A percentile compares a stretch with the other conserved stretches of the same genome.
phyloP scores from a whole-genome alignment of 2,113 vertebrate genomes.

The Carettochelys insculpta region DNA sequence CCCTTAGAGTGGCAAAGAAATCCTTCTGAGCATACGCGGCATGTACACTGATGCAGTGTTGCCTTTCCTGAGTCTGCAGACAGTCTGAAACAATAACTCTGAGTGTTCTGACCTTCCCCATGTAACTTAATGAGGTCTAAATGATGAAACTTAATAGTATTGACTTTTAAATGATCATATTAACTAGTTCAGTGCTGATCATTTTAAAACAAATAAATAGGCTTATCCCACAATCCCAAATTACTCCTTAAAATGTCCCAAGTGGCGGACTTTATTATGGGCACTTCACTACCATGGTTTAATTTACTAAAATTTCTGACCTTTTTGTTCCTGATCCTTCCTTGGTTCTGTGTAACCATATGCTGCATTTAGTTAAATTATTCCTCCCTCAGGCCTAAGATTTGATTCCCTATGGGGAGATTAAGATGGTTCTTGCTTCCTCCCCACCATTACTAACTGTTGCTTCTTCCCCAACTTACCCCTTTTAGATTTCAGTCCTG shows the following conservation, averaged over 20 bases:
- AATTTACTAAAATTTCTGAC: not conserved
- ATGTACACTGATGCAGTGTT: not conserved
- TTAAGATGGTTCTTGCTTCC: not conserved
- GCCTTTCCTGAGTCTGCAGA: not conserved
- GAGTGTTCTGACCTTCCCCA: not conserved
- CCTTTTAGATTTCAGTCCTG: not conserved
- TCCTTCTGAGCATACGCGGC: slow-evolving; percentile 27
- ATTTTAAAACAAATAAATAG: not conserved
- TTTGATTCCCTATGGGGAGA: not conserved
- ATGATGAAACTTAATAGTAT: not conserved
- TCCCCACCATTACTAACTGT: slow-evolving; percentile 1
- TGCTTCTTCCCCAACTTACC: slow-evolving; percentile 1
- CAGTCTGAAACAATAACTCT: not conserved
- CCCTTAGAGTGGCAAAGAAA: slow-evolving; percentile 39
- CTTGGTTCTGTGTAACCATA: not conserved
- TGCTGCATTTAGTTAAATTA: not conserved
- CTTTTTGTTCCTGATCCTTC: not conserved
- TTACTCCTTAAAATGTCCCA: not conserved
- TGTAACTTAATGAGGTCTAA: accelerated
- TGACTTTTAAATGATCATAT: not conserved
- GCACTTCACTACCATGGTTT: not conserved
- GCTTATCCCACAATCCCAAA: not conserved
- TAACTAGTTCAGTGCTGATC: not conserved
- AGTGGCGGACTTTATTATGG: not conserved
- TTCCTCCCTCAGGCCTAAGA: not conserved